Conservation (phyloP, 2,888 invertebrate genomes). For the Drosophila algonquin region DNA sequence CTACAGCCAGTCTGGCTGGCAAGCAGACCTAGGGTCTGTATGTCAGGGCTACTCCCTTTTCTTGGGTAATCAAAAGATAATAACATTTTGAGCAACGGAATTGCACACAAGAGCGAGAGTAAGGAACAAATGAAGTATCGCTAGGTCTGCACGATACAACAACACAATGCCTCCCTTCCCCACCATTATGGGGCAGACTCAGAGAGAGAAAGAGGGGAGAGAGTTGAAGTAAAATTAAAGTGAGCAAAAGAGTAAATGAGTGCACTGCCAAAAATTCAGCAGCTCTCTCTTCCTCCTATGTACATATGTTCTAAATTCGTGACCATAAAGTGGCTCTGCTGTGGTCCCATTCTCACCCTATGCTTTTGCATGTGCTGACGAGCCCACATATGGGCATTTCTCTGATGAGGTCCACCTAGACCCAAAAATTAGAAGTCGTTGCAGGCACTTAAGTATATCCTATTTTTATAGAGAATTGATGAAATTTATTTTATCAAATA, state of each 20-base stretch:
- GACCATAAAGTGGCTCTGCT: too few species aligned
- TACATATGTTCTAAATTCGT: too few species aligned
- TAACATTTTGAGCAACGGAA: constrained; percentile 35
- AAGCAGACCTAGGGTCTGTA: not conserved
- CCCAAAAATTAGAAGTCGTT: too few species aligned
- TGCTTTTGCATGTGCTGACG: too few species aligned
- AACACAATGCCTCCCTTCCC: not conserved
- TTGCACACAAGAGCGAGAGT: not conserved
- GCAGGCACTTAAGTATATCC: too few species aligned
- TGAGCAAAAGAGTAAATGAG: constrained; percentile 34
- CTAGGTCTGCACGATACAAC: not conserved
- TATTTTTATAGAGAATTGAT: too few species aligned
- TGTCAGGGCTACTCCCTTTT: constrained; percentile 4
- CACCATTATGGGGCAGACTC: not conserved
- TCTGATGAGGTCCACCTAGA: too few species aligned
- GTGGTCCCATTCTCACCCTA: too few species aligned
- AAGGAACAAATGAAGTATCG: not conserved
- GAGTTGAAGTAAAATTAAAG: constrained; percentile 29
- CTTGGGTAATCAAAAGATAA: constrained; percentile 45
- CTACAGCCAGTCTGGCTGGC: constrained; percentile 2
- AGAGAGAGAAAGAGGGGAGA: not conserved
- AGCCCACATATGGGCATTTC: too few species aligned
- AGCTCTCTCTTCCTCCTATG: too few species aligned
- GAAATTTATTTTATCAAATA: too few species aligned
- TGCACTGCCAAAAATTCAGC: not conserved